Evolutionary conservation across 1,140 invertebrate species (phyloP).

Genomic region (Acyrthosiphon pisum): DNA sequence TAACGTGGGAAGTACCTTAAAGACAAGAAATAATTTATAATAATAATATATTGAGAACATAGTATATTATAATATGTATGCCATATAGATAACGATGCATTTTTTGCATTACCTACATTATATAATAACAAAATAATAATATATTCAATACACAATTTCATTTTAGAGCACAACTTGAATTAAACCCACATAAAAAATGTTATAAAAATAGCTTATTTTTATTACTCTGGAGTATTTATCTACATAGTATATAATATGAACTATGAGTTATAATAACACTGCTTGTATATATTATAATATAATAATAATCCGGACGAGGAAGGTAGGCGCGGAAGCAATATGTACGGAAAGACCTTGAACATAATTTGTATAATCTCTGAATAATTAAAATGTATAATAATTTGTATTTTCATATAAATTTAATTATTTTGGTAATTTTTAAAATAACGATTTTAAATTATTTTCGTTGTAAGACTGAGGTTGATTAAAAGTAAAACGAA

Average conservation of each 20-base stretch:
- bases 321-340: not conserved
- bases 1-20: not conserved
- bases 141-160: not conserved
- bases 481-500: not conserved
- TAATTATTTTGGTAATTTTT: not conserved
- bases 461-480: not conserved
- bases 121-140: not conserved
- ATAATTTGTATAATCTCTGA: not conserved
- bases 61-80: not conserved
- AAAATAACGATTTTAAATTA: not conserved
- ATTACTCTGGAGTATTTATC: not conserved
- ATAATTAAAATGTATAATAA: not conserved
- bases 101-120: not conserved
- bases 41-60: not conserved
- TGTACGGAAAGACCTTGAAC: constrained; percentile 1
- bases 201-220: not conserved
- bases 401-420: not conserved
- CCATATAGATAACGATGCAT: not conserved
- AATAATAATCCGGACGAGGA: not conserved
- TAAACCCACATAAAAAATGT: not conserved
- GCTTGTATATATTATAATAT: not conserved
- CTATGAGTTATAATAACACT: not conserved
- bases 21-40: not conserved
- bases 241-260: not conserved
- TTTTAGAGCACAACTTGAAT: not conserved